A percentile compares a stretch with the other conserved stretches of the same genome.
Evolutionary conservation across 1,140 invertebrate species (phyloP).

Genomic region (Pygmarrhopalites habei): DNA sequence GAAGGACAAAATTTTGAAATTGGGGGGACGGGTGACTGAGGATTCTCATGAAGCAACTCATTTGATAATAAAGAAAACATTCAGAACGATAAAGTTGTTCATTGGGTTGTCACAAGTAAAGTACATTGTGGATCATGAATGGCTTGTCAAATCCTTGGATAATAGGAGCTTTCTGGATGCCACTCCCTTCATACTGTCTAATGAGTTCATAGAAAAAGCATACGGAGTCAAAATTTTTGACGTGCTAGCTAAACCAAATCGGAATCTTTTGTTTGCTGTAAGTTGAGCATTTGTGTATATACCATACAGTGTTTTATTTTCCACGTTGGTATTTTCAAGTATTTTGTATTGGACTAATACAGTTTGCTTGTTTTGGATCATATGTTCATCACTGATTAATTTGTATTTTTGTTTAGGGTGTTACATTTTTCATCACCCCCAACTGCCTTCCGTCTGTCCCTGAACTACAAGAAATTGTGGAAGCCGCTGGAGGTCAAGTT

Average conservation of each 20-base stretch:
- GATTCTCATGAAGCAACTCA: constrained; percentile 69
- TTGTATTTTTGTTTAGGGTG: too few species aligned
- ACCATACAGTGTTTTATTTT: not conserved
- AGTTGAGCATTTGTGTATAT: too few species aligned
- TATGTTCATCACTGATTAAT: too few species aligned
- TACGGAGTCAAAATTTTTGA: constrained; percentile 70
- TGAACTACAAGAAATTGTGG: constrained; percentile 69
- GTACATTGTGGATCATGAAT: constrained; percentile 69
- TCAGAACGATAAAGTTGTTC: constrained; percentile 77
- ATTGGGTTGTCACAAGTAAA: constrained; percentile 66
- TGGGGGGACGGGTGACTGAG: constrained; percentile 55
- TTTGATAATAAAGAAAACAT: constrained; percentile 67
- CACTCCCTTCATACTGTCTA: constrained; percentile 57
- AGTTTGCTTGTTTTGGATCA: too few species aligned
- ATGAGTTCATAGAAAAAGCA: constrained; percentile 67
- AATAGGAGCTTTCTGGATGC: constrained; percentile 72
- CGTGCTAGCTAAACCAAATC: constrained; percentile 55
- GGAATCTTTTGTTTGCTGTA: constrained; percentile 50
- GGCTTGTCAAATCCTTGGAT: constrained; percentile 70
- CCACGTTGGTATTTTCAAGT: too few species aligned
- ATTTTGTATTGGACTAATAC: too few species aligned
- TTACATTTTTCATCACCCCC: constrained; percentile 81
- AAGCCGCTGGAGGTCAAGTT: constrained; percentile 75
- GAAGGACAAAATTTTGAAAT: constrained; percentile 18
- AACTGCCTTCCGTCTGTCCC: constrained; percentile 67